Conservation (phyloP, 92 coral and sea anemone genomes). For the Actinernus sp. region DNA sequence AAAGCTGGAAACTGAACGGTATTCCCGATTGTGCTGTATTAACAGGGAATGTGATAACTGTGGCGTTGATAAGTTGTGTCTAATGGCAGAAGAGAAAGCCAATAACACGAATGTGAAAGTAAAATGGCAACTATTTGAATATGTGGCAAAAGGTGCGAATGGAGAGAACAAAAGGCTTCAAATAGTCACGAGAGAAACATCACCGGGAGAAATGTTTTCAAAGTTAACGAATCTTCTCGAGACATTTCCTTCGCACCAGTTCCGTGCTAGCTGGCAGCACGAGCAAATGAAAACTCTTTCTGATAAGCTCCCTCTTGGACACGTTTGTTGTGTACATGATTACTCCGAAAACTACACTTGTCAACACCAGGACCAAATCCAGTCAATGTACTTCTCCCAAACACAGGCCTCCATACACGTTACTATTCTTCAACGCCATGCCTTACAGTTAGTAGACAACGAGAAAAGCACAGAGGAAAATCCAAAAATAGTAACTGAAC, state of each 20-base stretch:
- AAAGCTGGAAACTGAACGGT: slow-evolving; percentile 7
- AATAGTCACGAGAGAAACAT: slow-evolving; percentile 2
- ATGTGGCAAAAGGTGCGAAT: slow-evolving; percentile 1
- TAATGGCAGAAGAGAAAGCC: slow-evolving; percentile 30
- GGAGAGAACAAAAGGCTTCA: not conserved
- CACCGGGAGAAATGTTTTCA: not conserved
- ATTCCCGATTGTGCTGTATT: slow-evolving; percentile 38
- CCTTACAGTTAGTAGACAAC: slow-evolving; percentile 8
- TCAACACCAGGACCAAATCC: slow-evolving; percentile 38
- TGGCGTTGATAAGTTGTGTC: slow-evolving; percentile 20
- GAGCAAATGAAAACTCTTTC: slow-evolving; percentile 6
- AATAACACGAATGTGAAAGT: slow-evolving; percentile 2
- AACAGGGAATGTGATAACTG: slow-evolving; percentile 37
- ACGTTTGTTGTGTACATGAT: slow-evolving; percentile 33
- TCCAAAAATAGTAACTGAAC: slow-evolving; percentile 20
- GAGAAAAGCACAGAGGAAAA: slow-evolving; percentile 24
- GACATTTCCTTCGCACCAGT: slow-evolving; percentile 54
- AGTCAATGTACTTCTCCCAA: slow-evolving; percentile 29
- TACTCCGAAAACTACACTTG: slow-evolving; percentile 37
- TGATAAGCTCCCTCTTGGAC: slow-evolving; percentile 1
- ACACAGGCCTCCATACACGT: slow-evolving; percentile 55
- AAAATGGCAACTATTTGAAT: slow-evolving; percentile 36
- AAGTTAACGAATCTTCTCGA: slow-evolving; percentile 17
- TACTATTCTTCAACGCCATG: slow-evolving; percentile 52
- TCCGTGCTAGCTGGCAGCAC: slow-evolving; percentile 32